phyloP scores from a whole-genome alignment of 2,797 vertebrate genomes.

The Miichthys miiuy region DNA sequence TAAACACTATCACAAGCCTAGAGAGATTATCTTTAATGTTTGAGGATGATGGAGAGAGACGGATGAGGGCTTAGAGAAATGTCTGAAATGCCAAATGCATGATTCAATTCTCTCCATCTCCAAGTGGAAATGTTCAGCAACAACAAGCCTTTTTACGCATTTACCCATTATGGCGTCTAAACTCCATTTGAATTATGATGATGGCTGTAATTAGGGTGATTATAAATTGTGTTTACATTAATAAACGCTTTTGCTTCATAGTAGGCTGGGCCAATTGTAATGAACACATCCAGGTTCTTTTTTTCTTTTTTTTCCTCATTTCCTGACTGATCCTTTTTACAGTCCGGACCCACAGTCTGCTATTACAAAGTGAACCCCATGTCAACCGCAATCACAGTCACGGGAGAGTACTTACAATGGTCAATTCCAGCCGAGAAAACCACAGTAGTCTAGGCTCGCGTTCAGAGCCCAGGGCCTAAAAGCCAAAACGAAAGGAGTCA shows the following conservation, averaged over 20 bases:
- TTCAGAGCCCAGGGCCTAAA: conserved; percentile 63
- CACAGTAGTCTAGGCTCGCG: conserved; percentile 61
- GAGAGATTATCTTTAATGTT: conserved; percentile 25
- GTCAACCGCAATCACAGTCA: conserved; percentile 78
- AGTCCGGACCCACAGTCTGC: conserved; percentile 51
- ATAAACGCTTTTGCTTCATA: conserved; percentile 51
- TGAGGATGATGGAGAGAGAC: conserved; percentile 1
- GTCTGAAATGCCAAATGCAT: conserved; percentile 27
- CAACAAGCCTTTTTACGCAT: conserved; percentile 27
- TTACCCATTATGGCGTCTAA: conserved; percentile 32
- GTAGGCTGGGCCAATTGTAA: conserved; percentile 34
- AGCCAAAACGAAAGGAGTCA: conserved; percentile 64
- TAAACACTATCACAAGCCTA: conserved; percentile 12
- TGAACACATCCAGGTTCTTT: conserved; percentile 50
- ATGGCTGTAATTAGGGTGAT: conserved; percentile 57
- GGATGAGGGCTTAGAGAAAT: conserved; percentile 22
- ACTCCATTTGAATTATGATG: conserved; percentile 44
- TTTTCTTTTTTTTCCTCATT: conserved; percentile 46
- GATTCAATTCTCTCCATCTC: conserved; percentile 33
- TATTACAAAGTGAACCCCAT: conserved; percentile 69
- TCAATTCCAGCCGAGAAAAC: conserved; percentile 71
- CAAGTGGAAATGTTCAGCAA: conserved; percentile 45
- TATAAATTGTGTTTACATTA: conserved; percentile 68
- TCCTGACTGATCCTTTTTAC: conserved; percentile 62
- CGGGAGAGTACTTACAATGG: conserved; percentile 70